These are phyloP conservation scores for Linyphia triangularis DNA, from an alignment of 2,888 invertebrate species.

Conservation along the genomic window DNA sequence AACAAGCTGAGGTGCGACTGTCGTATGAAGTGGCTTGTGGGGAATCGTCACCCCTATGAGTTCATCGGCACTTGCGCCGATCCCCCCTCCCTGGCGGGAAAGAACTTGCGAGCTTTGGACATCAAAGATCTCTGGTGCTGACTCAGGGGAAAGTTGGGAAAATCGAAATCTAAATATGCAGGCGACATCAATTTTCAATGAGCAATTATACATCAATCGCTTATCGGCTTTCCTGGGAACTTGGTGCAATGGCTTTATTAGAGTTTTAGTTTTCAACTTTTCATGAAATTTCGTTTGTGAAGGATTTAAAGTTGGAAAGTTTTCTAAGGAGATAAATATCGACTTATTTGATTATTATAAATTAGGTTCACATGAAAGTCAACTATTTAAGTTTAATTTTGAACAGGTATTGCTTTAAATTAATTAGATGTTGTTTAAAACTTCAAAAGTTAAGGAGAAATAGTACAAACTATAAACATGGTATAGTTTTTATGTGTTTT, in stretches of 20 bases:
- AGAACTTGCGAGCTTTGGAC: background rate
- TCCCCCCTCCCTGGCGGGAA: background rate
- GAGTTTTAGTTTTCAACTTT: background rate
- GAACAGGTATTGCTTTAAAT: too few species aligned
- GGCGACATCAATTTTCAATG: background rate
- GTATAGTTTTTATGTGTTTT: too few species aligned
- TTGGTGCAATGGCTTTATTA: background rate
- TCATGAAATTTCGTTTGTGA: background rate
- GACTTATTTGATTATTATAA: background rate
- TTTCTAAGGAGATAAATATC: background rate
- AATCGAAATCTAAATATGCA: background rate
- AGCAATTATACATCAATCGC: background rate
- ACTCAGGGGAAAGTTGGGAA: background rate
- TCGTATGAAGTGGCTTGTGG: slow-evolving; percentile 12
- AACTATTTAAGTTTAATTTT: too few species aligned
- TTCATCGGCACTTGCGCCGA: background rate
- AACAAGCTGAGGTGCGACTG: slow-evolving; percentile 34
- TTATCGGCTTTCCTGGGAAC: too few species aligned
- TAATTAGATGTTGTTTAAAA: too few species aligned
- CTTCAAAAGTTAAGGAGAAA: too few species aligned
- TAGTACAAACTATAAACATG: too few species aligned
- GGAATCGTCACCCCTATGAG: background rate
- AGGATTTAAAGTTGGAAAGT: background rate
- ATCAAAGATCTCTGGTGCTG: slow-evolving; percentile 7
- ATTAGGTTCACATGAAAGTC: too few species aligned